phyloP scores from a whole-genome alignment of 2,113 vertebrate species.

The Tenrec ecaudatus region DNA sequence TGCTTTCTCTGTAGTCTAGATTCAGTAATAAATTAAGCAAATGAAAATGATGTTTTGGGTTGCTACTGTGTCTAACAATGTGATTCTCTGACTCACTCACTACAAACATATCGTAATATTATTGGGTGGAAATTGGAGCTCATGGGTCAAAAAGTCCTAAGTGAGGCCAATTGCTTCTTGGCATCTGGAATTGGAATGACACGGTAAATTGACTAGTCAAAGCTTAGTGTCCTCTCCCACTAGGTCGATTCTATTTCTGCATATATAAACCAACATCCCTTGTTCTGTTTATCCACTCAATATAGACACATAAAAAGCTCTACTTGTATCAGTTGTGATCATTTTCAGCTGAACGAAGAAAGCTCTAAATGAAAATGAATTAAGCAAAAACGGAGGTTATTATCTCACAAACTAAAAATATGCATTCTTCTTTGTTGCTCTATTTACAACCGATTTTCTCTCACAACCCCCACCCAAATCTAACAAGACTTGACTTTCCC shows the following conservation, averaged over 20 bases:
- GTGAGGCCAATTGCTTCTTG: background rate
- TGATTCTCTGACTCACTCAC: background rate
- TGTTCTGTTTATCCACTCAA: slow-evolving; percentile 46
- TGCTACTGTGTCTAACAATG: background rate
- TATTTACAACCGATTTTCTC: background rate
- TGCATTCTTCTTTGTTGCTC: background rate
- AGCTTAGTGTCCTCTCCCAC: background rate
- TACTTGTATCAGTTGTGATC: background rate
- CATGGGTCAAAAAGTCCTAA: background rate
- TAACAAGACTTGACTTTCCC: background rate
- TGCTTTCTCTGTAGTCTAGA: slow-evolving; percentile 26
- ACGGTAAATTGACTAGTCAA: background rate
- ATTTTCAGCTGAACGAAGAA: slow-evolving; percentile 34
- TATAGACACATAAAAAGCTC: background rate
- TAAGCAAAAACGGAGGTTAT: slow-evolving; percentile 17
- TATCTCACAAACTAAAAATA: background rate
- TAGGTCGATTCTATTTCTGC: background rate
- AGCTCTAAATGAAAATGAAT: background rate
- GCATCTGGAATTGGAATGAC: background rate
- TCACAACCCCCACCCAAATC: background rate
- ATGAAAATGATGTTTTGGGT: background rate
- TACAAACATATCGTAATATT: background rate
- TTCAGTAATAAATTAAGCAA: background rate
- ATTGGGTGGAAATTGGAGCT: background rate
- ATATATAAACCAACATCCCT: background rate